phyloP scores from a whole-genome alignment of 2,797 vertebrate species.

The Coregonus ussuriensis region DNA sequence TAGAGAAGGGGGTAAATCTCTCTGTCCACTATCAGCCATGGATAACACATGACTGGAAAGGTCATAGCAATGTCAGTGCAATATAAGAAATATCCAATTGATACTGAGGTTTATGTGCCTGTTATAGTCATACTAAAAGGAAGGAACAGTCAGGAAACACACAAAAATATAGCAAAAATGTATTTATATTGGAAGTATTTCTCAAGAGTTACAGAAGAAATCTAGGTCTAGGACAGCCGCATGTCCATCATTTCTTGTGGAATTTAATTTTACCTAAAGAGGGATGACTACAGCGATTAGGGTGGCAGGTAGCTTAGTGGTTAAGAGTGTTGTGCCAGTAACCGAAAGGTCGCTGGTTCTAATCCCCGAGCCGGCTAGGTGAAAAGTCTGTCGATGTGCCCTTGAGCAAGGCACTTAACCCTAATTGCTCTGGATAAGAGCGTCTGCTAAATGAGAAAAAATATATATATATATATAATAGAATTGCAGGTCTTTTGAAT shows the following conservation, averaged over 20 bases:
- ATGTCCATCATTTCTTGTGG: slow-evolving; percentile 17
- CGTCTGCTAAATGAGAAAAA: no score
- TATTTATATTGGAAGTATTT: neutral
- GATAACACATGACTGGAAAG: slow-evolving; percentile 28
- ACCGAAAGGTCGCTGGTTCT: no score
- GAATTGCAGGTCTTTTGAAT: slow-evolving; percentile 32
- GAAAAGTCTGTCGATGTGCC: no score
- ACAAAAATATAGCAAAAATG: neutral
- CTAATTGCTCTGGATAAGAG: no score
- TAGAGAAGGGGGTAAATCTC: neutral
- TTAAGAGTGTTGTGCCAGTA: no score
- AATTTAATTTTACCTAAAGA: slow-evolving; percentile 29
- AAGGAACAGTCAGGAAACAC: neutral
- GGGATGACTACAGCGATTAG: neutral
- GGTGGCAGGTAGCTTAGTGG: no score
- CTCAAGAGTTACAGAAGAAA: neutral
- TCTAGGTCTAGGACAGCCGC: neutral
- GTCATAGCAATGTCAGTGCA: slow-evolving; percentile 14
- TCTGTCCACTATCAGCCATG: neutral
- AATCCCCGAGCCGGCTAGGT: no score
- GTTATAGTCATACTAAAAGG: neutral
- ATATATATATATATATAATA: no score
- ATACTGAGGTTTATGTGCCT: neutral
- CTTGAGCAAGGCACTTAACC: no score
- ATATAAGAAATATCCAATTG: neutral